A percentile compares a stretch with the other conserved stretches of the same genome.
These are phyloP conservation scores for Phasia obesa DNA, from an alignment of 2,888 invertebrate genomes.

Conservation along the genomic window DNA sequence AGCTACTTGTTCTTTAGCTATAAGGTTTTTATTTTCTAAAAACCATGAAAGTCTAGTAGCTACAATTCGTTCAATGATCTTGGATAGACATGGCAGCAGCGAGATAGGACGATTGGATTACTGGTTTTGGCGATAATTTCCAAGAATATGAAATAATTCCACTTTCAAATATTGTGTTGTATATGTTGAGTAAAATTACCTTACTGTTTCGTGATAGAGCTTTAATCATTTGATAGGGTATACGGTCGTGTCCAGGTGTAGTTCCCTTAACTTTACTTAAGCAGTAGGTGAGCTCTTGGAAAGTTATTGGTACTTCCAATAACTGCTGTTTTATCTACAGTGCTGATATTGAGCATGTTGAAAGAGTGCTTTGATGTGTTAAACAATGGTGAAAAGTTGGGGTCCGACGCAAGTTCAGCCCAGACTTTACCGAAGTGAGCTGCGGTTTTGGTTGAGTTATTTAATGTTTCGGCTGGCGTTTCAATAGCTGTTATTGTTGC, in stretches of 20 bases:
- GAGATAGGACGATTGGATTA: too few species aligned
- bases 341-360: not conserved
- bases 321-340: not conserved
- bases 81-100: too few species aligned
- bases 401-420: not conserved
- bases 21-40: too few species aligned
- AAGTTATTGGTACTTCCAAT: too few species aligned
- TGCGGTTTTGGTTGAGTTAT: not conserved
- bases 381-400: not conserved
- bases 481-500: not conserved
- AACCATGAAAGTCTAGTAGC: too few species aligned
- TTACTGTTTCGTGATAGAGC: not conserved
- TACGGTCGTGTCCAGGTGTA: not conserved
- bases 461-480: too few species aligned
- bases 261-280: not conserved
- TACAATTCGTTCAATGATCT: too few species aligned
- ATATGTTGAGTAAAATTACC: not conserved
- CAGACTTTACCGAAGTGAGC: not conserved
- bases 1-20: too few species aligned
- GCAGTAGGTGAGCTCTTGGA: not conserved
- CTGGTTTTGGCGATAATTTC: not conserved
- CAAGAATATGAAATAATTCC: not conserved
- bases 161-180: not conserved
- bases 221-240: not conserved
- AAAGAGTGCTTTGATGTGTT: not conserved